Percentiles rank a stretch among this genome's conserved stretches.
These are phyloP conservation scores for Calyptomena viridis DNA, from an alignment of 2,113 vertebrate genomes.

Conservation along the genomic window DNA sequence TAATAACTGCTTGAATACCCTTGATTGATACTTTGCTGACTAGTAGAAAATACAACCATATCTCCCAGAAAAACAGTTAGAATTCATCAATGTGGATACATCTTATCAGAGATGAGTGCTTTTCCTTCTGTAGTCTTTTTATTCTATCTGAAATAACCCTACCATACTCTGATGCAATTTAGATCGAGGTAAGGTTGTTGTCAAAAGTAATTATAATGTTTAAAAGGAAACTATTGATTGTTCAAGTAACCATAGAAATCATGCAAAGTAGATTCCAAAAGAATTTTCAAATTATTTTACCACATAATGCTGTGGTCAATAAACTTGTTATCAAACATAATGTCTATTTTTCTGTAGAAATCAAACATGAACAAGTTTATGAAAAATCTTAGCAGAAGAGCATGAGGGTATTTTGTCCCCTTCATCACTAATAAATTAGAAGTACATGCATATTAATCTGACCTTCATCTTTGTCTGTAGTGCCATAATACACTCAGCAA, in stretches of 20 bases:
- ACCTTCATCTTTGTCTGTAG: not conserved
- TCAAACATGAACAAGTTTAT: not conserved
- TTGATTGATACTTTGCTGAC: not conserved
- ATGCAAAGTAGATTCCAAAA: not conserved
- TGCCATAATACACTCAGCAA: not conserved
- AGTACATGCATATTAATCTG: not conserved
- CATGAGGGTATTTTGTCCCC: not conserved
- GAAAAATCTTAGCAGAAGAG: not conserved
- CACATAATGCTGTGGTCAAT: not conserved
- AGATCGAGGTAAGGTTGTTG: not conserved
- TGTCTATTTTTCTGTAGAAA: not conserved
- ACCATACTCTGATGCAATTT: not conserved
- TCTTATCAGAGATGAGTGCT: not conserved
- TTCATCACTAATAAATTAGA: not conserved
- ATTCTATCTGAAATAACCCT: not conserved
- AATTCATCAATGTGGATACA: not conserved
- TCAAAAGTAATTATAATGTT: not conserved
- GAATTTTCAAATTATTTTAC: not conserved
- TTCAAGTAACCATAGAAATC: not conserved
- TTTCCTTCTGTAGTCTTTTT: not conserved
- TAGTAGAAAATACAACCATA: not conserved
- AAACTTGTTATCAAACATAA: not conserved
- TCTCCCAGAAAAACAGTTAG: not conserved
- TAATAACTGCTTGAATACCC: not conserved
- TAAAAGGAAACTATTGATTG: not conserved